These are phyloP conservation scores for Lagocephalus sceleratus DNA, from an alignment of 2,797 vertebrate genomes.

Conservation along the genomic window DNA sequence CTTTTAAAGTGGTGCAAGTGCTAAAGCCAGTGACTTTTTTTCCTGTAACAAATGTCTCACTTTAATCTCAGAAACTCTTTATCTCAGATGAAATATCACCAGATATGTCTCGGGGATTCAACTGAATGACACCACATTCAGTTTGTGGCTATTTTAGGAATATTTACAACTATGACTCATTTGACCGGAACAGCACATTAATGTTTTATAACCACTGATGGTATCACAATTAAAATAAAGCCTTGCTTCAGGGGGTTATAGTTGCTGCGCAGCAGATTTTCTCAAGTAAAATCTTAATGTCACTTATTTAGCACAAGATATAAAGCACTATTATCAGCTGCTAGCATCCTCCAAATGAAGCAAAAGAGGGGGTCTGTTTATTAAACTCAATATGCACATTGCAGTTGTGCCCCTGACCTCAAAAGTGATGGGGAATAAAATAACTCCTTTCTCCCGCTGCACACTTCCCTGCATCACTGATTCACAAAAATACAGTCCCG, in stretches of 20 bases:
- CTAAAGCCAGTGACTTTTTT: neutral
- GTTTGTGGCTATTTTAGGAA: no score
- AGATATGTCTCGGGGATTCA: neutral
- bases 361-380: slow-evolving; percentile 10
- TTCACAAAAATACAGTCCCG: slow-evolving; percentile 36
- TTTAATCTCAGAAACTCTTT: neutral
- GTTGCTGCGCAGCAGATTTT: no score
- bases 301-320: no score
- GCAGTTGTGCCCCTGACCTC: slow-evolving; percentile 22
- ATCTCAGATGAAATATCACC: neutral
- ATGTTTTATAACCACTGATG: no score
- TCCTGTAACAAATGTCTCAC: neutral
- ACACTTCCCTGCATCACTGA: slow-evolving; percentile 30
- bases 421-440: slow-evolving; percentile 18
- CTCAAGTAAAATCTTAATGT: no score
- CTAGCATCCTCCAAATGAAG: neutral
- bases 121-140: neutral
- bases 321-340: no score
- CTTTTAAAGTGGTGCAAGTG: neutral
- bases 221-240: no score
- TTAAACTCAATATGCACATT: slow-evolving; percentile 14
- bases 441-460: slow-evolving; percentile 11
- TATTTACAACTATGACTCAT: no score
- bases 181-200: no score
- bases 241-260: no score